Conservation (phyloP, 2,888 invertebrate genomes). For the Neoaliturus tenellus region DNA sequence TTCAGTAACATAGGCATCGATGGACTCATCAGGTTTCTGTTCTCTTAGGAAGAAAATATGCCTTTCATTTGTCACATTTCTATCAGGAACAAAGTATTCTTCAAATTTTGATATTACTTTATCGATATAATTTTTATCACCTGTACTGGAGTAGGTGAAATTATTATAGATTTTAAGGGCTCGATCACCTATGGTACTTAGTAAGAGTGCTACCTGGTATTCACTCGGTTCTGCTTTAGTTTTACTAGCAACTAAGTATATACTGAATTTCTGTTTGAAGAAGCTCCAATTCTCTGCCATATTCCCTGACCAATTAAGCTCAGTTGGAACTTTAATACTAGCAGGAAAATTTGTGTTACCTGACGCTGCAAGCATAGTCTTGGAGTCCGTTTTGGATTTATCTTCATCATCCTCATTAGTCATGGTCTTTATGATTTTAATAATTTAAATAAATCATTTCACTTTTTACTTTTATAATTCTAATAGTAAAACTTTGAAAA, state of each 20-base stretch:
- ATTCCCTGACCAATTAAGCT: background rate
- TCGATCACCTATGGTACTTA: constrained; percentile 14
- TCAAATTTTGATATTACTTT: background rate
- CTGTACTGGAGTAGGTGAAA: background rate
- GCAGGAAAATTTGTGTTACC: too few species aligned
- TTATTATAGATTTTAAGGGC: constrained; percentile 24
- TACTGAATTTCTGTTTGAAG: background rate
- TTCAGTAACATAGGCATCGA: constrained; percentile 5
- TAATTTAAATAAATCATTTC: too few species aligned
- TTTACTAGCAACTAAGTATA: background rate
- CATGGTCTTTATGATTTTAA: too few species aligned
- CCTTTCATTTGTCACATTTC: background rate
- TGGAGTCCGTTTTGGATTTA: too few species aligned
- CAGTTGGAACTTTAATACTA: background rate
- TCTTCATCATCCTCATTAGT: too few species aligned
- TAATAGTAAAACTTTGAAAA: too few species aligned
- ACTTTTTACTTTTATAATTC: too few species aligned
- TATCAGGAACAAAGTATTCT: background rate
- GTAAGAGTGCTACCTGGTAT: background rate
- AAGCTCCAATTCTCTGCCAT: constrained; percentile 14
- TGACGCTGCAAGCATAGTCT: too few species aligned
- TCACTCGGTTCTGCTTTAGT: background rate
- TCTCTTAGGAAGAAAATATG: constrained; percentile 20
- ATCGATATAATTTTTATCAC: background rate
- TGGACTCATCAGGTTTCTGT: background rate